Evolutionary conservation across 2,888 invertebrate species (phyloP).

Genomic region (Morpho helenor): DNA sequence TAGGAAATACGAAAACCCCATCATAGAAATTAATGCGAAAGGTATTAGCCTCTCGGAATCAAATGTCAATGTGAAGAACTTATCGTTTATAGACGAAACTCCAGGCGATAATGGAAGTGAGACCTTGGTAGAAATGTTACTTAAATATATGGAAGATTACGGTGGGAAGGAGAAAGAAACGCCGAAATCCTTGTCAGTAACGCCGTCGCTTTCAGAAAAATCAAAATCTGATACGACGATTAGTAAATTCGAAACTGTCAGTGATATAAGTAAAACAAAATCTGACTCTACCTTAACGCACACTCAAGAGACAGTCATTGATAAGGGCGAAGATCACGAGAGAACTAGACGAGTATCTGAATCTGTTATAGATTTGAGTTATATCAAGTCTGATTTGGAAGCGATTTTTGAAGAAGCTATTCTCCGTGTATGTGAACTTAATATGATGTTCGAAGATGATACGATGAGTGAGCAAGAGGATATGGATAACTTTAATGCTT

Average conservation of each 20-base stretch:
- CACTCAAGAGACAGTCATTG: conserved; percentile 69
- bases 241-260: conserved; percentile 64
- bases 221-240: conserved; percentile 71
- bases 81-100: conserved; percentile 69
- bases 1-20: conserved; percentile 44
- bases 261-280: conserved; percentile 71
- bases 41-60: conserved; percentile 58
- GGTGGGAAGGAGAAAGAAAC: conserved; percentile 48
- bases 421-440: conserved; percentile 43
- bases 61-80: conserved; percentile 56
- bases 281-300: conserved; percentile 69
- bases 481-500: conserved; percentile 59
- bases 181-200: conserved; percentile 48
- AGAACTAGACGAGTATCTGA: conserved; percentile 62
- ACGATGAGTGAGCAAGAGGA: conserved; percentile 69
- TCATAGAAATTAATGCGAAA: conserved; percentile 50
- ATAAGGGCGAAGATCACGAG: conserved; percentile 48
- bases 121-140: conserved; percentile 64
- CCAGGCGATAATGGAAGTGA: conserved; percentile 63
- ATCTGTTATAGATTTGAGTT: conserved; percentile 61
- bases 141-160: conserved; percentile 72
- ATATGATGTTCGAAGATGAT: conserved; percentile 46
- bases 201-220: conserved; percentile 64
- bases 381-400: conserved; percentile 63
- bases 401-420: conserved; percentile 59